Evolutionary conservation across 1,140 invertebrate genomes (phyloP).

Genomic region (Polypedilum pembai): DNA sequence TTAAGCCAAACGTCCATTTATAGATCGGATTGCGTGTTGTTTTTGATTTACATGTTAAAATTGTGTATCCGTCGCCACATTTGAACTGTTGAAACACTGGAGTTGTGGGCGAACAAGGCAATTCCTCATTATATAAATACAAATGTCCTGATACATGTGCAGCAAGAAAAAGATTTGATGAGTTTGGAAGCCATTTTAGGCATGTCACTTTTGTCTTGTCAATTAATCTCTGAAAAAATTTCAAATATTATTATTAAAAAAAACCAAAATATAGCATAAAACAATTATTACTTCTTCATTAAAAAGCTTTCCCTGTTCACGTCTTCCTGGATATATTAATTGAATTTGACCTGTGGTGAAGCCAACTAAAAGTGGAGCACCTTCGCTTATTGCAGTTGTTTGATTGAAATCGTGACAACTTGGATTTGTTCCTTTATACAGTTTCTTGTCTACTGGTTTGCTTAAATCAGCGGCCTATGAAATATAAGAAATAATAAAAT

Average conservation of each 20-base stretch:
- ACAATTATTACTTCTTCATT: slow-evolving; percentile 85
- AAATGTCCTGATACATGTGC: slow-evolving; percentile 94
- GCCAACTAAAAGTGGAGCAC: slow-evolving; percentile 83
- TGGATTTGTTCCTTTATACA: slow-evolving; percentile 97
- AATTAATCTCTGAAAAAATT: slow-evolving; percentile 75
- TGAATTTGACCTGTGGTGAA: slow-evolving; percentile 97
- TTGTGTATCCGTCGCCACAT: slow-evolving; percentile 86
- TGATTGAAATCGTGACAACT: slow-evolving; percentile 98
- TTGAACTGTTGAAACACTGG: slow-evolving; percentile 94
- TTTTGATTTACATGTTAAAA: slow-evolving; percentile 95
- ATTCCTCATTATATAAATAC: slow-evolving; percentile 95
- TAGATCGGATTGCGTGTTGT: slow-evolving; percentile 92
- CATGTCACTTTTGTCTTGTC: slow-evolving; percentile 99
- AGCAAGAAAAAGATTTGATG: slow-evolving; percentile 85
- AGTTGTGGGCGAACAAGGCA: slow-evolving; percentile 72
- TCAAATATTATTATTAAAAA: too few relatives aligned
- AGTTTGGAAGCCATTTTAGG: slow-evolving; percentile 93
- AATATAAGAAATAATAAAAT: slow-evolving; percentile 34
- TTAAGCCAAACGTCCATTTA: slow-evolving; percentile 61
- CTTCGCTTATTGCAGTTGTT: slow-evolving; percentile 69
- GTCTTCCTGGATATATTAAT: slow-evolving; percentile 92
- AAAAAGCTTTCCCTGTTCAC: slow-evolving; percentile 91
- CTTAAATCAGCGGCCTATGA: slow-evolving; percentile 83
- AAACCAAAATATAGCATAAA: slow-evolving; percentile 25
- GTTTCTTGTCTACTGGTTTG: slow-evolving; percentile 93